phyloP scores from a whole-genome alignment of 2,113 vertebrate genomes.

The Chionodraco myersi region DNA sequence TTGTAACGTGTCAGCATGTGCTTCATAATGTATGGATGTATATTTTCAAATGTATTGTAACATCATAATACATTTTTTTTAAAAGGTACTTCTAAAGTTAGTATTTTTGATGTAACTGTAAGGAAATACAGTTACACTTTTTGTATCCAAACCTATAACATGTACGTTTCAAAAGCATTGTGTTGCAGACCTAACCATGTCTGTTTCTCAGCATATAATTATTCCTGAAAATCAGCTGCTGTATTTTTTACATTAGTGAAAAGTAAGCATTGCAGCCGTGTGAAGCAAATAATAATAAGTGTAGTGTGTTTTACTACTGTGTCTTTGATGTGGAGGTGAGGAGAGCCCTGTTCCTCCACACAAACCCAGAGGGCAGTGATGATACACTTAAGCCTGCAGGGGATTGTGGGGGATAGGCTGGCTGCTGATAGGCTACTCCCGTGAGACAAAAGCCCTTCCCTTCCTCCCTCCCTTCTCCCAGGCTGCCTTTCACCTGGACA shows the following conservation, averaged over 20 bases:
- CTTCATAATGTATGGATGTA: too few species aligned
- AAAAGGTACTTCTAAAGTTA: too few species aligned
- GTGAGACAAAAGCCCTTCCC: constrained; percentile 70
- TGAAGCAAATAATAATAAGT: constrained; percentile 1
- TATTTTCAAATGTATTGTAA: too few species aligned
- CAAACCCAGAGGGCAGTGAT: constrained; percentile 81
- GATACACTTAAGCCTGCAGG: constrained; percentile 78
- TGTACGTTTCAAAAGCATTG: not conserved
- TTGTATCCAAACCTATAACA: too few species aligned
- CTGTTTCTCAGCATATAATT: not conserved
- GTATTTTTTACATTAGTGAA: not conserved
- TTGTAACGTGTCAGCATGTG: too few species aligned
- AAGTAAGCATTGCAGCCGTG: not conserved
- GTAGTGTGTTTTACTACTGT: constrained; percentile 45
- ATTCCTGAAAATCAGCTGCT: not conserved
- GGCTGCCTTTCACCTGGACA: constrained; percentile 86
- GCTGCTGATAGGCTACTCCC: constrained; percentile 79
- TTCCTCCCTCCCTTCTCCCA: constrained; percentile 59
- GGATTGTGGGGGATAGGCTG: constrained; percentile 76
- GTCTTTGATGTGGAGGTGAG: constrained; percentile 69
- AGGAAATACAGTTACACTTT: too few species aligned
- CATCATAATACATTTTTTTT: too few species aligned
- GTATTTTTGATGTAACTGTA: too few species aligned
- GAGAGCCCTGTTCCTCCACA: constrained; percentile 76
- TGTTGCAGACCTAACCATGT: not conserved